Conservation (phyloP, 2,888 invertebrate genomes). For the Oeneis ivallda region DNA sequence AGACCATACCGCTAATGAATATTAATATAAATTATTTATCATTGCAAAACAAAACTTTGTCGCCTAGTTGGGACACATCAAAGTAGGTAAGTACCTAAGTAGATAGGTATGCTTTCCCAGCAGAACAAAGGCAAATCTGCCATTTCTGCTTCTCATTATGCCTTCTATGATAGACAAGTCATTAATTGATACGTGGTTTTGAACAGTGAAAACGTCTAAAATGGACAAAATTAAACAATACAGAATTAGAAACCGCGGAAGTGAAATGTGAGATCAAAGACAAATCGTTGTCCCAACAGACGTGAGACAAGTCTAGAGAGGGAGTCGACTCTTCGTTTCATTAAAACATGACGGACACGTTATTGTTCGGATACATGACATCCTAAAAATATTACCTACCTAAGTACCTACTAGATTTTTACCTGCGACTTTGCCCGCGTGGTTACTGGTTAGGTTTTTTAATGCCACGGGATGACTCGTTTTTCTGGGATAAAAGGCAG, state of each 20-base stretch:
- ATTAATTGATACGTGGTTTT: neutral
- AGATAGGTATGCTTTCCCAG: neutral
- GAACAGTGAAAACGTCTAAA: neutral
- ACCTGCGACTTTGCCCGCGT: too few species aligned
- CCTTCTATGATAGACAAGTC: neutral
- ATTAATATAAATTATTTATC: too few species aligned
- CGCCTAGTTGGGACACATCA: too few species aligned
- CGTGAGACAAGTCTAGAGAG: neutral
- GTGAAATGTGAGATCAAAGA: conserved; percentile 15
- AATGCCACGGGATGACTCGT: too few species aligned
- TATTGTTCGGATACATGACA: conserved; percentile 1
- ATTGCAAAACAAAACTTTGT: too few species aligned
- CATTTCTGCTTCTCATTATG: conserved; percentile 5
- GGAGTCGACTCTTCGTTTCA: neutral
- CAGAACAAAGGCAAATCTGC: neutral
- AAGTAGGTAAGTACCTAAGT: neutral
- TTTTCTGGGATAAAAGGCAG: too few species aligned
- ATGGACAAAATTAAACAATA: conserved; percentile 3
- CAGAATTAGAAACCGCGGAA: conserved; percentile 11
- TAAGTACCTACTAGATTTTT: too few species aligned
- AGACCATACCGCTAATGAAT: too few species aligned
- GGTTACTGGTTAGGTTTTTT: too few species aligned
- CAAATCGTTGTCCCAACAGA: neutral
- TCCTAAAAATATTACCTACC: neutral
- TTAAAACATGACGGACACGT: conserved; percentile 2